phyloP scores from a whole-genome alignment of 2,797 vertebrate genomes.

The Tapera naevia region DNA sequence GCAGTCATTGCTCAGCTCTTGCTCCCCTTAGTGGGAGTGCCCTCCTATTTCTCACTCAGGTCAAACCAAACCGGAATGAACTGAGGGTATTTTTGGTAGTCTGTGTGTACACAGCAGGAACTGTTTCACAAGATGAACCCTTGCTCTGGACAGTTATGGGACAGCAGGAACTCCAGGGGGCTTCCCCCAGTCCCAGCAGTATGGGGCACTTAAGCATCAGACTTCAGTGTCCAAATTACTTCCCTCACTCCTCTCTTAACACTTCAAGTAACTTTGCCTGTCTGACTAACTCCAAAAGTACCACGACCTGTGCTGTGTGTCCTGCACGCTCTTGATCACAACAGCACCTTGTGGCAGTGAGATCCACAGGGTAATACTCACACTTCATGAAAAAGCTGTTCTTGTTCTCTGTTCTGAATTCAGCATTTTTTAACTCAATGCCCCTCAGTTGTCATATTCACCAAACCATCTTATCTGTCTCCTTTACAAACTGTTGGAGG shows the following conservation, averaged over 20 bases:
- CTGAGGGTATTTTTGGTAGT: not conserved
- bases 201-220: not conserved
- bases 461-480: not conserved
- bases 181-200: not conserved
- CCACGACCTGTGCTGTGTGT: not conserved
- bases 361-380: not conserved
- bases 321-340: not conserved
- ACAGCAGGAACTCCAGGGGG: not conserved
- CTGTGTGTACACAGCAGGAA: not conserved
- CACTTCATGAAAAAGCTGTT: not conserved
- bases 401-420: not conserved
- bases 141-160: not conserved
- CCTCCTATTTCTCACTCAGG: not conserved
- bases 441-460: not conserved
- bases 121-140: not conserved
- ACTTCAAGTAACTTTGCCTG: not conserved
- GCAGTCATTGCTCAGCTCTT: not conserved
- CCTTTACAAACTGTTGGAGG: not conserved
- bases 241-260: not conserved
- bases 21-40: not conserved
- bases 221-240: rapidly evolving
- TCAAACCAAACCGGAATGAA: not conserved
- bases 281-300: not conserved
- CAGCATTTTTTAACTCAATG: not conserved
- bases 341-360: not conserved